These are phyloP conservation scores for Morone saxatilis DNA, from an alignment of 2,113 vertebrate species.

Conservation along the genomic window DNA sequence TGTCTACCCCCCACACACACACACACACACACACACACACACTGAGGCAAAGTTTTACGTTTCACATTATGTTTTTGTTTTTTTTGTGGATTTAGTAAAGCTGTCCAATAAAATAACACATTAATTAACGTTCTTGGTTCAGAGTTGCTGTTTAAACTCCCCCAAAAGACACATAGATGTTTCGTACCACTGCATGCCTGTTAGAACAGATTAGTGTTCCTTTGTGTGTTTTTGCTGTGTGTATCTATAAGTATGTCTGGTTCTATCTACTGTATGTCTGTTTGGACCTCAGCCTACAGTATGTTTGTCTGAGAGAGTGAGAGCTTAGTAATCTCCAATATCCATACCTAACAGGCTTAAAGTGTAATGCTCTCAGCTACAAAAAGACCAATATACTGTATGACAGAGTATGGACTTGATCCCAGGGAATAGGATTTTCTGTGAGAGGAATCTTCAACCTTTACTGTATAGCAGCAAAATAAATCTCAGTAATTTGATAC, in stretches of 20 bases:
- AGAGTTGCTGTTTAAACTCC: conserved; percentile 46
- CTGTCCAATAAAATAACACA: conserved; percentile 34
- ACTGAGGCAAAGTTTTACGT: neutral
- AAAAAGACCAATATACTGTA: conserved; percentile 53
- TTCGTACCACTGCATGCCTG: conserved; percentile 19
- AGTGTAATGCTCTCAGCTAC: conserved; percentile 64
- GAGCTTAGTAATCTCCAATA: conserved; percentile 56
- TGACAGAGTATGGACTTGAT: conserved; percentile 51
- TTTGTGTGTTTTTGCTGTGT: conserved; percentile 23
- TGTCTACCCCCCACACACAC: neutral
- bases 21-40: neutral
- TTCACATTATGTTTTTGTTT: conserved; percentile 3
- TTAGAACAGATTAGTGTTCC: conserved; percentile 32
- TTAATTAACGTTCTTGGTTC: conserved; percentile 53
- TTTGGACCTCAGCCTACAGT: conserved; percentile 26
- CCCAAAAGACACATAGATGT: conserved; percentile 28
- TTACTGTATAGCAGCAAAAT: conserved; percentile 52
- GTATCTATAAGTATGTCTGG: conserved; percentile 24
- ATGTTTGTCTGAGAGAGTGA: conserved; percentile 33
- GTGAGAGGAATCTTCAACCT: conserved; percentile 52
- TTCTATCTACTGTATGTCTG: conserved; percentile 20
- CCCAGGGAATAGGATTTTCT: conserved; percentile 58
- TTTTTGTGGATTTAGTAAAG: conserved; percentile 25
- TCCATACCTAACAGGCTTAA: conserved; percentile 73
- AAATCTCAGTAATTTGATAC: conserved; percentile 61